Percentiles rank a stretch among this genome's conserved stretches.
Evolutionary conservation across 1,140 invertebrate species (phyloP).

Genomic region (Arctopsyche grandis): DNA sequence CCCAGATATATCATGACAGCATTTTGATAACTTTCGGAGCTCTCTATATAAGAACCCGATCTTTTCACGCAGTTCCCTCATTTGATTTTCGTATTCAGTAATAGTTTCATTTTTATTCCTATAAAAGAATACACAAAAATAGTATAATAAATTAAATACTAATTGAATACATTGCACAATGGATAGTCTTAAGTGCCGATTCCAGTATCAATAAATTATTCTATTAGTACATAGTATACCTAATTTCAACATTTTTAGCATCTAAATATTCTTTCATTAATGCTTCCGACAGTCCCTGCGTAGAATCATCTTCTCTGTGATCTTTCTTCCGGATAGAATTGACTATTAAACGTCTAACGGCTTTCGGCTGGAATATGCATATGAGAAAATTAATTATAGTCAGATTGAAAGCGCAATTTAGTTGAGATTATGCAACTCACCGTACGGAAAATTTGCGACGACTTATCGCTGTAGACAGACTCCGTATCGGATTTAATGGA

Average conservation of each 20-base stretch:
- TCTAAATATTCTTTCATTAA: conserved; percentile 43
- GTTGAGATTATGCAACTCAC: conserved; percentile 18
- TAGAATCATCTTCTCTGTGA: not conserved
- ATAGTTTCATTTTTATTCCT: conserved; percentile 51
- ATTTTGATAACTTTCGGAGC: not conserved
- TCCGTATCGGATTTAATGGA: conserved; percentile 46
- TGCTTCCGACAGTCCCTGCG: not conserved
- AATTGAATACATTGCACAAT: too few relatives aligned
- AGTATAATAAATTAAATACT: conserved; percentile 9
- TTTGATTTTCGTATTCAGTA: conserved; percentile 45
- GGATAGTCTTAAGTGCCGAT: too few relatives aligned
- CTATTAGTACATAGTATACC: conserved; percentile 38
- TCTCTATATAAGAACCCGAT: conserved; percentile 25
- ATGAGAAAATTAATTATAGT: not conserved
- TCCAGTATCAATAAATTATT: too few relatives aligned
- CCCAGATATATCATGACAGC: not conserved
- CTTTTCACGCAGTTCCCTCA: conserved; percentile 40
- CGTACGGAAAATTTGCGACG: conserved; percentile 45
- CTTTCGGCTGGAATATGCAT: conserved; percentile 45
- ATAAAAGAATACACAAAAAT: conserved; percentile 14
- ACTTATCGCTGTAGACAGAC: conserved; percentile 48
- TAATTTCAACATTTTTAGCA: conserved; percentile 50
- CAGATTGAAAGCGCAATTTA: too few relatives aligned
- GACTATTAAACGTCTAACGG: conserved; percentile 14
- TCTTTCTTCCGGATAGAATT: not conserved